These are phyloP conservation scores for Uropsilus gracilis DNA, from an alignment of 2,113 vertebrate species.

Conservation along the genomic window DNA sequence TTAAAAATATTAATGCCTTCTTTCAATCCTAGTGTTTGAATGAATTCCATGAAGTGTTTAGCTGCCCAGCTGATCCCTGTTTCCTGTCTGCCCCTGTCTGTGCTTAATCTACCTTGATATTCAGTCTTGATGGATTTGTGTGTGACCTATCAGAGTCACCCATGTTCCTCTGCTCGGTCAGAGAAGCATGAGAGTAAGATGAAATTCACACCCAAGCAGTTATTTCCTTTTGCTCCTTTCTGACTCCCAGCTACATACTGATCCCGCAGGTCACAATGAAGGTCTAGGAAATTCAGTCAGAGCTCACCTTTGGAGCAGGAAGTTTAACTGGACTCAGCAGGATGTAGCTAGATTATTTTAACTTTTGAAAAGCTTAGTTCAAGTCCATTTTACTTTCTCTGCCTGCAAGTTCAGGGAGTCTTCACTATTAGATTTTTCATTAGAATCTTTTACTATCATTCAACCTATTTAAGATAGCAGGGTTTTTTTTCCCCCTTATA, in stretches of 20 bases:
- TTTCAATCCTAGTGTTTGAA: background rate
- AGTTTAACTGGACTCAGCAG: background rate
- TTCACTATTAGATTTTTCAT: background rate
- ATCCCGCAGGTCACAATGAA: background rate
- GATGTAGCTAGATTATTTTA: background rate
- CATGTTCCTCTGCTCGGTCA: background rate
- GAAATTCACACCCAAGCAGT: background rate
- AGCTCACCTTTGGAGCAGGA: background rate
- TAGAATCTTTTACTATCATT: background rate
- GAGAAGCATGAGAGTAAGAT: background rate
- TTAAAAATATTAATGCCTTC: background rate
- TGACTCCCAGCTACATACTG: background rate
- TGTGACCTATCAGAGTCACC: background rate
- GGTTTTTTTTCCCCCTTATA: background rate
- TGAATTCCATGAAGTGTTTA: background rate
- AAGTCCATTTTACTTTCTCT: background rate
- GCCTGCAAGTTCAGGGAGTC: background rate
- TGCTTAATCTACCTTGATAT: background rate
- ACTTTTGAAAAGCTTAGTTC: background rate
- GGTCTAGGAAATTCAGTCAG: background rate
- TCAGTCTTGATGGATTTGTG: background rate
- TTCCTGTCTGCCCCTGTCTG: background rate
- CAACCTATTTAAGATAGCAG: background rate
- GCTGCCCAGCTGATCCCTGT: background rate
- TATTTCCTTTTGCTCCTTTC: background rate